Percentiles rank a stretch among this genome's conserved stretches.
Evolutionary conservation across 2,113 vertebrate genomes (phyloP).

Genomic region (Murina feae): DNA sequence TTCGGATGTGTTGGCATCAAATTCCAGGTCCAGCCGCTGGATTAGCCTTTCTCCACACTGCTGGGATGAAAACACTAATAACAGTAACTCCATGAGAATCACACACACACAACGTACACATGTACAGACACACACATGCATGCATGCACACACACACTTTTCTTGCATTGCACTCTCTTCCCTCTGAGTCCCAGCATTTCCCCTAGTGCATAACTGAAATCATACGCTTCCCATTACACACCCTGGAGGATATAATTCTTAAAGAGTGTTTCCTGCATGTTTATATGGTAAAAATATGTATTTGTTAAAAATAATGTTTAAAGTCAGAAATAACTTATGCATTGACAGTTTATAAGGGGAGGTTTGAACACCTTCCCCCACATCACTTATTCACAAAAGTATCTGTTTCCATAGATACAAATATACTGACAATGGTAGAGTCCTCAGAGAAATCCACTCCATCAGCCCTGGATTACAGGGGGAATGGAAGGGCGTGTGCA

Average conservation of each 20-base stretch:
- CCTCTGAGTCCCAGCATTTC: conserved; percentile 26
- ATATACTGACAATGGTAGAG: conserved; percentile 46
- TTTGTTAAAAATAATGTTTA: conserved; percentile 46
- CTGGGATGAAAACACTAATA: neutral
- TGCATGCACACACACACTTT: neutral
- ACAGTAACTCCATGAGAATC: neutral
- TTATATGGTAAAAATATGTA: conserved; percentile 35
- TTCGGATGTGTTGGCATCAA: neutral
- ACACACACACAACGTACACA: neutral
- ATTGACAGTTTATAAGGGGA: conserved; percentile 44
- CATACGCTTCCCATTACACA: neutral
- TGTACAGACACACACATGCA: accelerated
- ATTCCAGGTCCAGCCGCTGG: neutral
- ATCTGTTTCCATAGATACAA: conserved; percentile 76
- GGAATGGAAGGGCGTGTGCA: accelerated
- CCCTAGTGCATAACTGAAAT: conserved; percentile 8
- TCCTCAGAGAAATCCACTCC: conserved; percentile 48
- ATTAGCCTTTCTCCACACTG: neutral
- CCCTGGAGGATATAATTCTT: conserved; percentile 1
- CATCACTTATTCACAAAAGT: conserved; percentile 62
- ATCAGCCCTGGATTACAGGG: neutral
- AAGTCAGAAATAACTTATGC: conserved; percentile 59
- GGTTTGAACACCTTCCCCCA: conserved; percentile 44
- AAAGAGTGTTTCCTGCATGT: conserved; percentile 14
- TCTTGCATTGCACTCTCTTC: conserved; percentile 24